Evolutionary conservation across 2,888 invertebrate genomes (phyloP).

Genomic region (Fissipunctia ypsillon): DNA sequence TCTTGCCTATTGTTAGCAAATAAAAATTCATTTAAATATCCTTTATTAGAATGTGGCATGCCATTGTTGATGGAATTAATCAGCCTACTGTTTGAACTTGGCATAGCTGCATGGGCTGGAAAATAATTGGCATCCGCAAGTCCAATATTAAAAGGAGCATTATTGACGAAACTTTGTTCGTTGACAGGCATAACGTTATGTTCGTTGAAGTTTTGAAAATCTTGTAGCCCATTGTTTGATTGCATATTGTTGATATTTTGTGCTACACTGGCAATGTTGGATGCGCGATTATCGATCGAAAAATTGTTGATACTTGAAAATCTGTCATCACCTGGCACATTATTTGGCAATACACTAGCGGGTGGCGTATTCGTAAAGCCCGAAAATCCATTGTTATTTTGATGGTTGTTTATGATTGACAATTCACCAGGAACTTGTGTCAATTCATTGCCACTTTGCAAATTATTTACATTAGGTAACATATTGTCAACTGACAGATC

Average conservation of each 20-base stretch:
- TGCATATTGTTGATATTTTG: conserved; percentile 23
- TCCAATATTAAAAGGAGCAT: conserved; percentile 13
- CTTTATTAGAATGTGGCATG: conserved; percentile 15
- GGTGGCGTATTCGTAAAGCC: neutral
- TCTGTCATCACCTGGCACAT: neutral
- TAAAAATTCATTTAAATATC: conserved; percentile 6
- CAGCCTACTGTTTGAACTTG: conserved; percentile 26
- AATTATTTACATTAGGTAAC: conserved; percentile 7
- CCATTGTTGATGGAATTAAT: conserved; percentile 11
- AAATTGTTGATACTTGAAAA: neutral
- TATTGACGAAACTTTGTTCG: conserved; percentile 32
- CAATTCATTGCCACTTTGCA: neutral
- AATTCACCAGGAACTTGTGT: neutral
- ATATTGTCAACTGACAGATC: conserved; percentile 17
- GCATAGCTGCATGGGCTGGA: conserved; percentile 18
- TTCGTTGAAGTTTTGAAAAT: conserved; percentile 28
- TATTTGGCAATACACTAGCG: neutral
- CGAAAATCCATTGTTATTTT: conserved; percentile 20
- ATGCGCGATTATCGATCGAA: neutral
- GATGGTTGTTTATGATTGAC: neutral
- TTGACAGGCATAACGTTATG: conserved; percentile 31
- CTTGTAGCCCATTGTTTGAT: conserved; percentile 7
- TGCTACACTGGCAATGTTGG: neutral
- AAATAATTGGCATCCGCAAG: conserved; percentile 40
- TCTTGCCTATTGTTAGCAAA: neutral